Base-by-base conservation (phyloP, 2,113 vertebrate genomes). In the Megalops atlanticus region DNA sequence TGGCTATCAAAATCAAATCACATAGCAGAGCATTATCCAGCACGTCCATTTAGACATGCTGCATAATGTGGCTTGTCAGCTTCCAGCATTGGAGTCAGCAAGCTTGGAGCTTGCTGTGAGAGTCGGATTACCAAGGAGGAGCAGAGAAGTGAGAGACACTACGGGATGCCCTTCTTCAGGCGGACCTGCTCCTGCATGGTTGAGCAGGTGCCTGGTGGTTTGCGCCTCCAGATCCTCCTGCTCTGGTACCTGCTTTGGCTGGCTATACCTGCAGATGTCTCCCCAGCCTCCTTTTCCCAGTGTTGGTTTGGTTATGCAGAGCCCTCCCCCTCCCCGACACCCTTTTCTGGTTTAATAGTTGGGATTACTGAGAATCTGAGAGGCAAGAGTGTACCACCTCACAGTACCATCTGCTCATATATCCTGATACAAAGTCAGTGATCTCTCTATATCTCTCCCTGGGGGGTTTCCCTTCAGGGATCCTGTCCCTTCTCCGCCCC, bases 181-280 rank as follows among this genome's bases (percentile, higher is more conserved):
- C n/a, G n/a, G n/a, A n/a, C n/a, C n/a, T n/a, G 91, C 92, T 93
- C 90, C 89, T 92, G 87, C 84, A 82, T 89, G 92, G 93, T 93
- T 92, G 91, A 89, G n/a, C n/a, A n/a, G n/a, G n/a, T n/a, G n/a
- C n/a, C n/a, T n/a, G n/a, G n/a, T n/a, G n/a, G n/a, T n/a, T n/a
- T n/a, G n/a, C n/a, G n/a, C n/a, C n/a, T n/a, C n/a, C n/a, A n/a
- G n/a, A n/a, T n/a, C n/a, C n/a, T n/a, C n/a, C n/a, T n/a, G n/a
- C n/a, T n/a, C n/a, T n/a, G n/a, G n/a, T n/a, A n/a, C n/a, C n/a
- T n/a, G n/a, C n/a, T n/a, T n/a, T n/a, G n/a, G n/a, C n/a, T n/a
- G n/a, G n/a, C n/a, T n/a, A n/a, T n/a, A n/a, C n/a, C n/a, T n/a
- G n/a, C n/a, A n/a, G n/a, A n/a, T n/a, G n/a, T n/a, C n/a, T n/a